A percentile compares a stretch with the other conserved stretches of the same genome.
These are phyloP conservation scores for Paradoxurus hermaphroditus DNA, from an alignment of 2,113 vertebrate genomes.

Conservation along the genomic window DNA sequence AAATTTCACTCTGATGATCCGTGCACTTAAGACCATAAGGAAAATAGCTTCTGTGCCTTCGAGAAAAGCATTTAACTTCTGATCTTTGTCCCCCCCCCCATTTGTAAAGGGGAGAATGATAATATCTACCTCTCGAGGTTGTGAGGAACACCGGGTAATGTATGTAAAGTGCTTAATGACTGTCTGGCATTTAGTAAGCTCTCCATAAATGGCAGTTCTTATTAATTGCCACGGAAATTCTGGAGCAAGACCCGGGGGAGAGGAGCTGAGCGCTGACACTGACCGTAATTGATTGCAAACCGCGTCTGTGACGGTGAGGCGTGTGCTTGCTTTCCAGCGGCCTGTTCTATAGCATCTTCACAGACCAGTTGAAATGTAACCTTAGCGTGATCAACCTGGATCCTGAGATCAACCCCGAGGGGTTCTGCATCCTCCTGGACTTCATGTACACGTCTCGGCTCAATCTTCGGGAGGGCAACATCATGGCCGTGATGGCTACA, in stretches of 20 bases:
- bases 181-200: neutral
- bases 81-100: neutral
- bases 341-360: conserved; percentile 98
- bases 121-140: neutral
- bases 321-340: conserved; percentile 85
- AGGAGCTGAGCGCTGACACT: neutral
- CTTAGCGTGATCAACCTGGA: conserved; percentile 95
- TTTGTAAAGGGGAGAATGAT: neutral
- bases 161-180: neutral
- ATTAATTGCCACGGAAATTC: neutral
- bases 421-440: conserved; percentile 96
- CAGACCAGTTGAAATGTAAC: conserved; percentile 97
- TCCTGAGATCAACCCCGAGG: conserved; percentile 96
- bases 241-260: neutral
- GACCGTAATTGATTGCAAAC: neutral
- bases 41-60: neutral
- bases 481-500: conserved; percentile 96
- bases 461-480: conserved; percentile 94
- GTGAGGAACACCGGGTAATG: neutral
- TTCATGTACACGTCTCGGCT: conserved; percentile 99
- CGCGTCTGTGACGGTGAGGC: neutral
- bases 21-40: neutral
- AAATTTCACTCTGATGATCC: conserved; percentile 27
- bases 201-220: neutral
- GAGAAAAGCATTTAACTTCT: neutral